Base-by-base conservation (phyloP, 2,113 vertebrate species). In the Onychostoma macrolepis region DNA sequence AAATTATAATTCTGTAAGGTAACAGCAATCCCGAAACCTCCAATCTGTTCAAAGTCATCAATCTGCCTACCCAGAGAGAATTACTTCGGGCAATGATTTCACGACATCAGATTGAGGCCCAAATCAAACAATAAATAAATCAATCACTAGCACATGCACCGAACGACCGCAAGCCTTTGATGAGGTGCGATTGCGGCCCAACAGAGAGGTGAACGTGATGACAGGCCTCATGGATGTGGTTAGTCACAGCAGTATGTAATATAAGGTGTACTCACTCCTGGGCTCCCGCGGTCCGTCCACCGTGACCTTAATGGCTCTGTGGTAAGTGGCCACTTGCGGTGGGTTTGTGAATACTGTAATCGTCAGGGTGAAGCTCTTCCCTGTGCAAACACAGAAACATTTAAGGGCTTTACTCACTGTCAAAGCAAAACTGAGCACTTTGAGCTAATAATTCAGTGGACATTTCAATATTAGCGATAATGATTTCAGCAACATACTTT, bases 271-370 rank as follows among this genome's bases (percentile, higher is more conserved):
- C 98, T 99, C 95, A 99, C 98, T 97, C 94, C 98, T 96, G 92
- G 98, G 98, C 92, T 99, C 98, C 90, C 98, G 96, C 17, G 98
- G 98, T 93, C 98, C 98, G 38, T 99, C 98, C 94, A 99, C 98
- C 78, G 98, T 99, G 94, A 99, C 98, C 94, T 99, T 99, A 96
- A 99, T 99, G 91, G 98, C 98, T 96, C 98, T 96, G 95, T 99
- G 98, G 95, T 99, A 99, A 92, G 98, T 99, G 91, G 98, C 98
- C 84, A 99, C 98, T 98, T 99, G 98, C 86, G 98, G 98, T 89
- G 98, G 98, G 94, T 99, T 99, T 94, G 97, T 99, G 96, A 99
- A 99, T 94, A 99, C 98, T 88, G 98, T 99, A 96, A 99, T 99
- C 95, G 98, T 99, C 96, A 99, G 94, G 86, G 97, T 99, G 97